phyloP scores from a whole-genome alignment of 1,140 invertebrate genomes.

The Camponotus pennsylvanicus region DNA sequence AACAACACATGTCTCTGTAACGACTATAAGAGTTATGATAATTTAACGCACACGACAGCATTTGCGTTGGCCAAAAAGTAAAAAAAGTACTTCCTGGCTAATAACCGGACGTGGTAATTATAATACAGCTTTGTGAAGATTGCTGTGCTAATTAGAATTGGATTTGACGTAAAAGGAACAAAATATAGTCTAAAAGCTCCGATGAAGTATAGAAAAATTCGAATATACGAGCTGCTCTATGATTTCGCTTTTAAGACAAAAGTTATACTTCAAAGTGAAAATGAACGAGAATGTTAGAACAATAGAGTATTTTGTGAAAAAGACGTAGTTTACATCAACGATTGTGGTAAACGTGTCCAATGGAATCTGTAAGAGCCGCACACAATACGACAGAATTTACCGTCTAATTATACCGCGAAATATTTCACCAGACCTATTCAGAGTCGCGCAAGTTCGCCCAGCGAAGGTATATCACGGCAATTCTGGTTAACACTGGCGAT shows the following conservation, averaged over 20 bases:
- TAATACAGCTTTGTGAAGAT: neutral
- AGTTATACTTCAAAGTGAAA: neutral
- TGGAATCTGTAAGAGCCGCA: conserved; percentile 4
- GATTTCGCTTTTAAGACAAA: neutral
- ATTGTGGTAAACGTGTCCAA: conserved; percentile 20
- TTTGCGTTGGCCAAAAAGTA: neutral
- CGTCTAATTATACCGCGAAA: conserved; percentile 56
- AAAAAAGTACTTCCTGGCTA: conserved; percentile 17
- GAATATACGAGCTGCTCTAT: neutral
- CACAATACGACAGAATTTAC: conserved; percentile 55
- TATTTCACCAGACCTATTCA: conserved; percentile 32
- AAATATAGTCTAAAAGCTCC: neutral
- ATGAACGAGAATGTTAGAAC: neutral
- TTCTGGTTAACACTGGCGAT: conserved; percentile 43
- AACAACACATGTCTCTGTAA: neutral
- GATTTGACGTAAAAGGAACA: neutral
- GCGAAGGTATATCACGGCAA: conserved; percentile 5
- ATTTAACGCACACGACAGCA: conserved; percentile 3
- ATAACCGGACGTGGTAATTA: conserved; percentile 30
- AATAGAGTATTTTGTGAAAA: conserved; percentile 8
- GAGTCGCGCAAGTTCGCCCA: neutral
- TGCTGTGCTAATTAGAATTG: conserved; percentile 25
- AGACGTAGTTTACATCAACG: neutral
- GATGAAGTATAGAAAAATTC: neutral
- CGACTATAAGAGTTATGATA: conserved; percentile 24